phyloP scores from a whole-genome alignment of 2,797 vertebrate species.

The Falco cherrug region DNA sequence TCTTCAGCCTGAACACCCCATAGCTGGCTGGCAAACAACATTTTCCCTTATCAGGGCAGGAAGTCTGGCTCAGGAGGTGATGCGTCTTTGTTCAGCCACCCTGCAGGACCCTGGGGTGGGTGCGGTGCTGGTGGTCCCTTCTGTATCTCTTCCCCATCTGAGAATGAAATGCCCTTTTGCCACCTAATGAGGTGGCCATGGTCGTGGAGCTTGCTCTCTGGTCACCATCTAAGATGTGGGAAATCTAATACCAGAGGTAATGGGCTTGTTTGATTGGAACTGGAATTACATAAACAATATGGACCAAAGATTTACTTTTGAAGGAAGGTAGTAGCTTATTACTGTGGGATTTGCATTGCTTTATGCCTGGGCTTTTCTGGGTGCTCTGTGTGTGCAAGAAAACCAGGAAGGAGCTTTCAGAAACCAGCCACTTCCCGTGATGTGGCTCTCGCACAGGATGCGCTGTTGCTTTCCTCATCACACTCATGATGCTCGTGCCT shows the following conservation, averaged over 20 bases:
- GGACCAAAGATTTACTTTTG: rapidly evolving
- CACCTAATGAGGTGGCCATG: rapidly evolving
- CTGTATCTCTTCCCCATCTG: not conserved
- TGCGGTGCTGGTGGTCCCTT: not conserved
- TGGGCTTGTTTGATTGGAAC: not conserved
- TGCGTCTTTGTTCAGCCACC: not conserved
- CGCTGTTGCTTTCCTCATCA: rapidly evolving
- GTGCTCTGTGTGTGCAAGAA: not conserved
- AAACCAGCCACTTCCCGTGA: rapidly evolving
- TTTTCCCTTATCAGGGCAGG: not conserved
- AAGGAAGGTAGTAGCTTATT: not conserved
- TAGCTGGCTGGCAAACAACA: not conserved
- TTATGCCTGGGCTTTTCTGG: not conserved
- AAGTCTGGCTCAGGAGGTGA: not conserved
- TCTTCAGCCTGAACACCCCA: not conserved
- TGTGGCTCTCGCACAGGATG: rapidly evolving
- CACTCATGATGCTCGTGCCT: not conserved
- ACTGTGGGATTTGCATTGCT: not conserved
- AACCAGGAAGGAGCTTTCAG: not conserved
- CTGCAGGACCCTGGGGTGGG: rapidly evolving
- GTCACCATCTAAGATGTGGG: not conserved
- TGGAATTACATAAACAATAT: not conserved
- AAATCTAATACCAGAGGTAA: not conserved
- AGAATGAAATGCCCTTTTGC: not conserved
- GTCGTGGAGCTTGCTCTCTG: not conserved